These are phyloP conservation scores for Trachythela sp. DNA, from an alignment of 64 coral and sea anemone species.

Conservation along the genomic window DNA sequence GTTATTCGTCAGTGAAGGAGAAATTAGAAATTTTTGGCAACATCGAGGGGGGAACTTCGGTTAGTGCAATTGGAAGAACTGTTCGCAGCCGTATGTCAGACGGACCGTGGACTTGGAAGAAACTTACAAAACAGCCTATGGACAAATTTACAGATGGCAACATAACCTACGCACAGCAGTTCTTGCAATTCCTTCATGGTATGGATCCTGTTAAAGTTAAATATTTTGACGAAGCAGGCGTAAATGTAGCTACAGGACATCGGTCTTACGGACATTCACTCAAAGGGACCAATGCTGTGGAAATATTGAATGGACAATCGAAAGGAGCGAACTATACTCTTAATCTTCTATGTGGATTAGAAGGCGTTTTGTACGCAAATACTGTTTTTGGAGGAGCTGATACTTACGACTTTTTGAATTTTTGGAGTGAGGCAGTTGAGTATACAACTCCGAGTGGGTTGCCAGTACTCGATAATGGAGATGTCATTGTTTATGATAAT, in stretches of 20 bases:
- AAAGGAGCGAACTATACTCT: constrained; percentile 48
- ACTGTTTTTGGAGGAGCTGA: constrained; percentile 47
- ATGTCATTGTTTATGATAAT: constrained; percentile 53
- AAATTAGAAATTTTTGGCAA: background rate
- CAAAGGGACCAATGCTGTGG: constrained; percentile 27
- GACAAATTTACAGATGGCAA: constrained; percentile 45
- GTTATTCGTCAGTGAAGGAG: background rate
- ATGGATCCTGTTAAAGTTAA: constrained; percentile 39
- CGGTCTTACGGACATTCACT: constrained; percentile 41
- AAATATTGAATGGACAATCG: constrained; percentile 27
- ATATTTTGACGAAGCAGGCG: constrained; percentile 50
- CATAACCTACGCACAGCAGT: constrained; percentile 35
- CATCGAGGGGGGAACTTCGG: constrained; percentile 33
- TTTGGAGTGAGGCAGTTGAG: constrained; percentile 45
- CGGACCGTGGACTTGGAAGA: constrained; percentile 44
- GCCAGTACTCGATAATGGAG: constrained; percentile 42
- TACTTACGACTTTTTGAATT: constrained; percentile 36
- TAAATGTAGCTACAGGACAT: constrained; percentile 38
- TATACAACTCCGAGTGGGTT: constrained; percentile 31
- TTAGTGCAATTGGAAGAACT: constrained; percentile 47
- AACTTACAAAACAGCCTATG: constrained; percentile 37
- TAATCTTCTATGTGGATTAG: constrained; percentile 54
- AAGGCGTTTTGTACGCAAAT: constrained; percentile 61
- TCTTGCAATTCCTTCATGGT: constrained; percentile 34
- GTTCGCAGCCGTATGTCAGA: constrained; percentile 36